Evolutionary conservation across 92 coral and sea anemone species (phyloP), one percentile per base, ranked within the genome.

Genomic region (Palythoa grandis): DNA sequence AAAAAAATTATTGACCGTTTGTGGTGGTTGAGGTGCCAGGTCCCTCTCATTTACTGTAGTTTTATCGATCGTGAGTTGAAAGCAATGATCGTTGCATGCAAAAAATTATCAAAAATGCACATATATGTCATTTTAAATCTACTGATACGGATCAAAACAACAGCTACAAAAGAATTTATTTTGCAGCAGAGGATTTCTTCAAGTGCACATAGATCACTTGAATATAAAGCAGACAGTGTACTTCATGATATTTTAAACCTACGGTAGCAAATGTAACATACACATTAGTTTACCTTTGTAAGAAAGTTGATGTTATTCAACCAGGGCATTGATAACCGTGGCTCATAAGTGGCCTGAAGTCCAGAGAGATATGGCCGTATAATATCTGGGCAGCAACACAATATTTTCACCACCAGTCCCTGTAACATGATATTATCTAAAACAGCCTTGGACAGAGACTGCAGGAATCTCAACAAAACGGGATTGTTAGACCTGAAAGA

Each of bases 321-420:
- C 98, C 98, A 96, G 1, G 93, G 96, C 77, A 94, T 57, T 11
- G 98, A 94, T 35, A 92, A 88, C 11, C 96, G 89, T 39, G 98
- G 98, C 39, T 96, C 98, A 50, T 90, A 92, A 52, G 93, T 89
- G 63, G 85, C 93, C 79, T 90, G 80, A 37, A 91, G 90, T 84
- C 91, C 75, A 39, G 92, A 43, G 14, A 96, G 89, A 74, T 91
- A 96, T 7, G 98, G 96, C 70, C 85, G 82, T 12, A 93, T 67
- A 7, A 96, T 48, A 86, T 96, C 98, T 58, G 92, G 98, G 78
- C 98, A 96, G 72, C 94, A 90, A 65, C 74, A 74, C 11, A 96
- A 78, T 57, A 87, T 90, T 67, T 90, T 90, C 39, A 88, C 82
- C 69, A 96, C 89, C 37, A 96, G 90, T 57, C 91, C 90, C 70